Percentiles rank a stretch among this genome's conserved stretches.
Conservation (phyloP, 2,797 vertebrate genomes). For the Phylloscopus collybita region DNA sequence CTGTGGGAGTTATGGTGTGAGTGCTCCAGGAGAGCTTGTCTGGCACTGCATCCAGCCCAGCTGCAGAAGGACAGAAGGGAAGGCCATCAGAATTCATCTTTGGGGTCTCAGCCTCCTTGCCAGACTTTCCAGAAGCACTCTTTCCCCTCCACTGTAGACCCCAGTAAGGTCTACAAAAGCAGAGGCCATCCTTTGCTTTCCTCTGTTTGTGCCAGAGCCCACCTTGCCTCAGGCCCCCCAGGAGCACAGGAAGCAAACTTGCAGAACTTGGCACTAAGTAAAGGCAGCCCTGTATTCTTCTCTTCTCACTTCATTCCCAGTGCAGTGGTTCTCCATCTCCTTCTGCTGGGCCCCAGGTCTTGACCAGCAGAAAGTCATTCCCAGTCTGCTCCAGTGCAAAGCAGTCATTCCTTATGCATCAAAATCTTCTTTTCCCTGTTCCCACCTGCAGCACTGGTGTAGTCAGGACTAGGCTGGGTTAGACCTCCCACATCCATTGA, state of each 20-base stretch:
- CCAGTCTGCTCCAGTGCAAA: no score
- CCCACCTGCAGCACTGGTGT: background rate
- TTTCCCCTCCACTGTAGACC: fast-evolving
- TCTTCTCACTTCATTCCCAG: background rate
- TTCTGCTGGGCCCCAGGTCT: background rate
- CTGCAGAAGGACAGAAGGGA: background rate
- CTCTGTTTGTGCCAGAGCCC: background rate
- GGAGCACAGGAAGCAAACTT: background rate
- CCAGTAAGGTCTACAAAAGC: background rate
- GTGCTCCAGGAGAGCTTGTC: background rate
- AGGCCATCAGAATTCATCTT: background rate
- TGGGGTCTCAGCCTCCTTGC: background rate
- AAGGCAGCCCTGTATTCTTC: background rate
- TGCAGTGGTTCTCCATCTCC: background rate
- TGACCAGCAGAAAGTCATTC: background rate
- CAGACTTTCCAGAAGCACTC: background rate
- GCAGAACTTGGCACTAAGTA: background rate
- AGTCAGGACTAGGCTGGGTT: background rate
- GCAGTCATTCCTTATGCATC: background rate
- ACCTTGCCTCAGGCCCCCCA: fast-evolving
- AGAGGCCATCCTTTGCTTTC: background rate
- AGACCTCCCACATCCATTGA: background rate
- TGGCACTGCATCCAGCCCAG: background rate
- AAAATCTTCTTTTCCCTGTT: background rate
- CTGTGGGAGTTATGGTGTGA: background rate